These are phyloP conservation scores for Muntiacus muntjak DNA, from an alignment of 2,113 vertebrate genomes.

Conservation along the genomic window DNA sequence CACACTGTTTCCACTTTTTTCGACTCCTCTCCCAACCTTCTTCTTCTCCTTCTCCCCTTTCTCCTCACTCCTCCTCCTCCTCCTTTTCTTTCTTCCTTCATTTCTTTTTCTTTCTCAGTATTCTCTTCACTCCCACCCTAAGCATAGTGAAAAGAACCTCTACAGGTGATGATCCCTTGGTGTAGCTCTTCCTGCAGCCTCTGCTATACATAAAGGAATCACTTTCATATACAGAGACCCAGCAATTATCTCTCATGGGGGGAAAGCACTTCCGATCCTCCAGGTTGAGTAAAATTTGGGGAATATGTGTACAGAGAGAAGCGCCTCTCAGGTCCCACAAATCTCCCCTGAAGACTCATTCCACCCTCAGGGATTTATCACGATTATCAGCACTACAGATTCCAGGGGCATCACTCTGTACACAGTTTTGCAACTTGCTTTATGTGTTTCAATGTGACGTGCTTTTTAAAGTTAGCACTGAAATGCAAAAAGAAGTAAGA, in stretches of 20 bases:
- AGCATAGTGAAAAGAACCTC: background rate
- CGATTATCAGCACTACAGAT: background rate
- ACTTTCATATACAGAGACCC: background rate
- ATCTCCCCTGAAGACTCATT: background rate
- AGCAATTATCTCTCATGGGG: background rate
- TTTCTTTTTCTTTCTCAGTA: background rate
- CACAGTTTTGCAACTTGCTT: background rate
- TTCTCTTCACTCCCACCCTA: background rate
- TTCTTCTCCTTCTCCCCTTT: too few species aligned
- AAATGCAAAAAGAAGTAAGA: background rate
- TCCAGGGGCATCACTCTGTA: background rate
- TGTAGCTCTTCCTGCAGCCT: background rate
- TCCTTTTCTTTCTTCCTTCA: background rate
- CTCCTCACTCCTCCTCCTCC: background rate
- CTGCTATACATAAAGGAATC: background rate
- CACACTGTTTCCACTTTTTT: background rate
- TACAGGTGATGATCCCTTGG: background rate
- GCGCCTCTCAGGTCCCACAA: background rate
- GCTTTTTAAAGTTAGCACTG: background rate
- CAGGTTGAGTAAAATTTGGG: background rate
- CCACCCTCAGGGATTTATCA: background rate
- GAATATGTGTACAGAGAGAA: background rate
- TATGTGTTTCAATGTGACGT: background rate
- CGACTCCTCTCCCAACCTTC: fast-evolving
- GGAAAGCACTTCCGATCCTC: background rate